Conservation (phyloP, 1,140 invertebrate species). For the Capitella teleta region DNA sequence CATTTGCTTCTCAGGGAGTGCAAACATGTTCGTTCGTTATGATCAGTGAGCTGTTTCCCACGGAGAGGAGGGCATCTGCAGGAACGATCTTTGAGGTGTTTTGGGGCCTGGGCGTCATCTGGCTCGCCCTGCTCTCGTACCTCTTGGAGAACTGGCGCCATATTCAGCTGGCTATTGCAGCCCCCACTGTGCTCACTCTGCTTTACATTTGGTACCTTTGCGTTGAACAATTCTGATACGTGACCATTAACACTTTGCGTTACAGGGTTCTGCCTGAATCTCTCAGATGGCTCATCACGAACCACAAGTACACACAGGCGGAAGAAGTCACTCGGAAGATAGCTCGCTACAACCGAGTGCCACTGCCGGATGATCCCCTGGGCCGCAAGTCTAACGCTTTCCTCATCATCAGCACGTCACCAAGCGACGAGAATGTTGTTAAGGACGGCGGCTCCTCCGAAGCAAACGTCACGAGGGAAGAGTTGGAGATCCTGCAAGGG, state of each 20-base stretch:
- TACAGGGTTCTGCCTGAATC: slow-evolving; percentile 17
- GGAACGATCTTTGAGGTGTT: slow-evolving; percentile 38
- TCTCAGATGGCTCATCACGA: slow-evolving; percentile 14
- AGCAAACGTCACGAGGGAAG: not conserved
- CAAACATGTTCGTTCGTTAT: not conserved
- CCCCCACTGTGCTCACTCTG: slow-evolving; percentile 29
- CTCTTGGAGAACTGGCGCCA: slow-evolving; percentile 32
- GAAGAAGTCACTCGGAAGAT: slow-evolving; percentile 9
- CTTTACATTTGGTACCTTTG: slow-evolving; percentile 14
- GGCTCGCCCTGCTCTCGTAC: slow-evolving; percentile 23
- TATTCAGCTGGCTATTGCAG: slow-evolving; percentile 32
- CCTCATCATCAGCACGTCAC: no score
- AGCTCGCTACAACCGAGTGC: not conserved
- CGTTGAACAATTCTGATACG: not conserved
- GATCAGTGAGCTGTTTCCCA: slow-evolving; percentile 1
- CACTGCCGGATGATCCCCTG: not conserved
- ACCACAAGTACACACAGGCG: slow-evolving; percentile 12
- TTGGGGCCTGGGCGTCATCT: slow-evolving; percentile 24
- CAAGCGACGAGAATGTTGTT: no score
- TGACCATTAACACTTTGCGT: not conserved
- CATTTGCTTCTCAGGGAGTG: slow-evolving; percentile 6
- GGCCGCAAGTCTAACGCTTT: not conserved
- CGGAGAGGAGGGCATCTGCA: slow-evolving; percentile 38
- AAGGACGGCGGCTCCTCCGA: no score
- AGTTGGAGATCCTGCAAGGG: not conserved